phyloP scores from a whole-genome alignment of 1,140 invertebrate species.

The Gryon sp. region DNA sequence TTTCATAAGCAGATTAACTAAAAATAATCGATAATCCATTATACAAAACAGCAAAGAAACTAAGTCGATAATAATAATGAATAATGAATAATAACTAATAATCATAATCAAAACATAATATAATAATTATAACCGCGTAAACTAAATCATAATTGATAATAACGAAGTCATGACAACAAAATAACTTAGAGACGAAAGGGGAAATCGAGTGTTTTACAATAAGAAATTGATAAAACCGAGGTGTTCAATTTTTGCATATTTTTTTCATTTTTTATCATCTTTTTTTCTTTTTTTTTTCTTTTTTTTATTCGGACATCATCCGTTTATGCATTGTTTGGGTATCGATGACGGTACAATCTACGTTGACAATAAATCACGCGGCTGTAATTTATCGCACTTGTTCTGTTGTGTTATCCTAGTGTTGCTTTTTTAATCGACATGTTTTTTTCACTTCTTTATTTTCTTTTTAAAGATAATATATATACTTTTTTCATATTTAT shows the following conservation, averaged over 20 bases:
- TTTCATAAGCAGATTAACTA: constrained; percentile 48
- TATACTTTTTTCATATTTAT: constrained; percentile 33
- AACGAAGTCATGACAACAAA: constrained; percentile 45
- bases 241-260: neutral
- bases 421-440: constrained; percentile 54
- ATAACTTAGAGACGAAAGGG: constrained; percentile 48
- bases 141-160: no score
- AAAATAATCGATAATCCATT: constrained; percentile 29
- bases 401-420: constrained; percentile 35
- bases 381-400: constrained; percentile 42
- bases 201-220: constrained; percentile 24
- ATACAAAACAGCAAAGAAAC: constrained; percentile 38
- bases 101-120: constrained; percentile 24
- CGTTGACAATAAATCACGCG: constrained; percentile 53
- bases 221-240: constrained; percentile 23
- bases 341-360: constrained; percentile 55
- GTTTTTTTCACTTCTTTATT: no score
- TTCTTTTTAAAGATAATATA: constrained; percentile 42
- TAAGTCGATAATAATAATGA: constrained; percentile 27
- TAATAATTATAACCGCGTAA: constrained; percentile 30
- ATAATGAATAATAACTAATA: constrained; percentile 25
- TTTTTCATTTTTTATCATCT: neutral
- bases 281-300: constrained; percentile 15
- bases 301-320: constrained; percentile 35
- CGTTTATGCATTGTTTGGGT: constrained; percentile 46